A percentile compares a stretch with the other conserved stretches of the same genome.
Conservation (phyloP, 2,113 vertebrate species). For the Diglossa brunneiventris region DNA sequence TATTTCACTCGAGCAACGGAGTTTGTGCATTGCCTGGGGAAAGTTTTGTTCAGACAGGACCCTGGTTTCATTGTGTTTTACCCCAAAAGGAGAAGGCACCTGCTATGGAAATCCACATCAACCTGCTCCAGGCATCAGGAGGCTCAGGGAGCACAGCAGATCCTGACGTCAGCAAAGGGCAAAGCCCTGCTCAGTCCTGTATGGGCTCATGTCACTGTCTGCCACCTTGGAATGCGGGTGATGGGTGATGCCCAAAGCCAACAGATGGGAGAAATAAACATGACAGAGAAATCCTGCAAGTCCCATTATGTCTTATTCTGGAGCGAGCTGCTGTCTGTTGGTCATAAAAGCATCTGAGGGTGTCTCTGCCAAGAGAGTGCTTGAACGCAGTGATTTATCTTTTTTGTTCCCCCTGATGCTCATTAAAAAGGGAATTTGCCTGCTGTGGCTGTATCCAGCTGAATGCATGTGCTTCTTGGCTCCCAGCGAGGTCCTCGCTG, state of each 20-base stretch:
- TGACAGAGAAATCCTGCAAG: background rate
- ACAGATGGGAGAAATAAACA: background rate
- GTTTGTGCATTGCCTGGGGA: background rate
- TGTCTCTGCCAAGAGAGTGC: background rate
- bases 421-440: slow-evolving; percentile 18
- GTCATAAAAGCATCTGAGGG: background rate
- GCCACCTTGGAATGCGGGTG: background rate
- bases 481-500: slow-evolving; percentile 34
- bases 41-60: background rate
- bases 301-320: background rate
- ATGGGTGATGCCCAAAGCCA: background rate
- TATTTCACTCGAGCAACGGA: background rate
- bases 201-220: background rate
- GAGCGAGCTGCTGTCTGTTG: background rate
- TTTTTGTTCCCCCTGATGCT: background rate
- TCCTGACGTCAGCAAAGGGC: background rate
- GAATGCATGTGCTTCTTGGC: slow-evolving; percentile 57
- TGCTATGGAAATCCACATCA: background rate
- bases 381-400: slow-evolving; percentile 9
- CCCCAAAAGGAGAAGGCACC: background rate
- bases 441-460: slow-evolving; percentile 9
- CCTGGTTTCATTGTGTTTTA: background rate
- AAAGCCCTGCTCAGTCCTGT: background rate
- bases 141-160: background rate
- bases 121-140: background rate